Percentiles rank a stretch among this genome's conserved stretches.
These are phyloP conservation scores for Rhagoletis zephyria DNA, from an alignment of 1,140 invertebrate genomes.

Conservation along the genomic window DNA sequence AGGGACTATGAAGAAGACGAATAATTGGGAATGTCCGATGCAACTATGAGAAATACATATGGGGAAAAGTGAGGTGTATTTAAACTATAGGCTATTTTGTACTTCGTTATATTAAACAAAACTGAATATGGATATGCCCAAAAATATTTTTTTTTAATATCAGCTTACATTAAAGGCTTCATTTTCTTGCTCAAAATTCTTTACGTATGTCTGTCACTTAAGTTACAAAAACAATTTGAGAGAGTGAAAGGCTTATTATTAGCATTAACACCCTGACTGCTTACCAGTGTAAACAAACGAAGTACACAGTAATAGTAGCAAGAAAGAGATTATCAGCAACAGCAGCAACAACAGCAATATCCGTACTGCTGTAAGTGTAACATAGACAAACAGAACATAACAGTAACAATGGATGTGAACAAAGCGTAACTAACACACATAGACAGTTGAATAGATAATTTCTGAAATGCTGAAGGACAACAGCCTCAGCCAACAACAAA, in stretches of 20 bases:
- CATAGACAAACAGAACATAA: conserved; percentile 23
- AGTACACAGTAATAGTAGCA: not conserved
- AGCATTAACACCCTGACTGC: conserved; percentile 25
- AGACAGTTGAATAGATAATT: not conserved
- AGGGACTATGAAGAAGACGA: no score
- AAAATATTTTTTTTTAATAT: no score
- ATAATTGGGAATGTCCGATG: no score
- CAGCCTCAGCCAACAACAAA: not conserved
- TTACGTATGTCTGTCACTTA: no score
- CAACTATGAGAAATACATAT: no score
- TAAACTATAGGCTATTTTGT: no score
- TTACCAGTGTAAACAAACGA: conserved; percentile 2
- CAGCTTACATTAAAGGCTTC: no score
- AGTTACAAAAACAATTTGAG: no score
- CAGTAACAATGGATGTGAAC: not conserved
- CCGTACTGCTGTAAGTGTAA: not conserved
- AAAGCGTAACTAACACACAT: not conserved
- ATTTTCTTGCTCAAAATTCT: no score
- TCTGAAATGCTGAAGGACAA: conserved; percentile 37
- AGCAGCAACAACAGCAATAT: not conserved
- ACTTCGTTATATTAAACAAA: no score
- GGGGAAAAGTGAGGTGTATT: no score
- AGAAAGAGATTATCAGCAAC: conserved; percentile 3
- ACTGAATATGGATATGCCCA: no score
- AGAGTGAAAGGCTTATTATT: not conserved